Evolutionary conservation across 2,888 invertebrate genomes (phyloP).

Genomic region (Cryptocephalus primarius): DNA sequence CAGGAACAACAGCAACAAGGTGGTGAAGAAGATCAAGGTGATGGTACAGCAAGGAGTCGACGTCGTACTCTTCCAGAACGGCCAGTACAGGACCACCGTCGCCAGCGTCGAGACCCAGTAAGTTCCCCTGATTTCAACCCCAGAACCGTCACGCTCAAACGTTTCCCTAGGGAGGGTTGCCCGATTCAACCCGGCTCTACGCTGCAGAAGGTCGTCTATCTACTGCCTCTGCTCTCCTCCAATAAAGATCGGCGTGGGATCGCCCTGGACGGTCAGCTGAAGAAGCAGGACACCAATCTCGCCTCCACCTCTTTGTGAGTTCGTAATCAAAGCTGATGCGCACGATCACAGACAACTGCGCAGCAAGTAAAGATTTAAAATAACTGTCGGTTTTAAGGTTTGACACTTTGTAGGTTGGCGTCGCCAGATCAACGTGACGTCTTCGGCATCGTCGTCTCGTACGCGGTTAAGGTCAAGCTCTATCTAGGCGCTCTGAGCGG

Average conservation of each 20-base stretch:
- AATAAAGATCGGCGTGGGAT: slow-evolving; percentile 82
- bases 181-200: slow-evolving; percentile 79
- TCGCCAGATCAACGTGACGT: slow-evolving; percentile 80
- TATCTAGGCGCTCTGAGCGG: slow-evolving; percentile 89
- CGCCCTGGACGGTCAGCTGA: slow-evolving; percentile 84
- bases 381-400: too few relatives aligned
- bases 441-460: slow-evolving; percentile 91
- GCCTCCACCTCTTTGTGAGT: slow-evolving; percentile 87
- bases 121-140: slow-evolving; percentile 31
- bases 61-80: slow-evolving; percentile 91
- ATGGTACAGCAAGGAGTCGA: slow-evolving; percentile 92
- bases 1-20: slow-evolving; percentile 88
- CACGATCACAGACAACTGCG: too few relatives aligned
- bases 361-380: too few relatives aligned
- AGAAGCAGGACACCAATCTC: slow-evolving; percentile 70
- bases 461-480: slow-evolving; percentile 89
- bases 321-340: background rate
- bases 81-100: slow-evolving; percentile 84
- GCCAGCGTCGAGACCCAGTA: slow-evolving; percentile 84
- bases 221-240: slow-evolving; percentile 64
- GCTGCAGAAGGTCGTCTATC: slow-evolving; percentile 79
- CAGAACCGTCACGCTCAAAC: too few relatives aligned
- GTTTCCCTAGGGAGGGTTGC: slow-evolving; percentile 63
- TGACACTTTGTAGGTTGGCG: slow-evolving; percentile 49
- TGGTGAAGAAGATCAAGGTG: slow-evolving; percentile 90